Conservation (phyloP, 2,113 vertebrate species). For the Xyliphius kryptos region DNA sequence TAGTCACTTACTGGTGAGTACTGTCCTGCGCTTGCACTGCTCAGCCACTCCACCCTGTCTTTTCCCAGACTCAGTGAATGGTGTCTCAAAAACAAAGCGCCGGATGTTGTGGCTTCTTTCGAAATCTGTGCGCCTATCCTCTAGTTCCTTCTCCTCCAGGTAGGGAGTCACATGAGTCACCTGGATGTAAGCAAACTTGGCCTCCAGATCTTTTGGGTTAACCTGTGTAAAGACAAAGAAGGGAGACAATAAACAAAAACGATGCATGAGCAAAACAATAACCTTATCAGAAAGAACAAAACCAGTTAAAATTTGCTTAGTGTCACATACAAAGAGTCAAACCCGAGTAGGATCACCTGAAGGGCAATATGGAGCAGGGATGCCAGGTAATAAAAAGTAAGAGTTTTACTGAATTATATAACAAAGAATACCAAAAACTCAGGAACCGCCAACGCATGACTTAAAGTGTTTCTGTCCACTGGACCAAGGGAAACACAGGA, state of each 20-base stretch:
- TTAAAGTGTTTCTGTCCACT: too few species aligned
- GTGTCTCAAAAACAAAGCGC: slow-evolving; percentile 94
- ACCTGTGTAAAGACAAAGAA: slow-evolving; percentile 62
- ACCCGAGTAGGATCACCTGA: too few species aligned
- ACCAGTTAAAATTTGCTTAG: too few species aligned
- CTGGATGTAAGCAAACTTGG: slow-evolving; percentile 94
- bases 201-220: slow-evolving; percentile 94
- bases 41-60: slow-evolving; percentile 91
- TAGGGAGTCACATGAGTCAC: slow-evolving; percentile 89
- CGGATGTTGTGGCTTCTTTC: slow-evolving; percentile 93
- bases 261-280: too few species aligned
- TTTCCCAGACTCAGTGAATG: slow-evolving; percentile 88
- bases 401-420: too few species aligned
- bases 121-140: slow-evolving; percentile 90
- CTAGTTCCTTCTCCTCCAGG: slow-evolving; percentile 92
- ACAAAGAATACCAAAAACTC: too few species aligned
- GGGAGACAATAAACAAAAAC: neutral
- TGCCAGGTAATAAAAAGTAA: too few species aligned
- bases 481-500: too few species aligned
- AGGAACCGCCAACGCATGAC: too few species aligned
- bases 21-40: slow-evolving; percentile 86
- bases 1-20: slow-evolving; percentile 79
- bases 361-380: too few species aligned
- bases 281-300: too few species aligned
- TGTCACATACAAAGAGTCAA: too few species aligned